Evolutionary conservation across 2,113 vertebrate species (phyloP), one percentile per base, ranked within the genome.

Genomic region (Ovibos moschatus): DNA sequence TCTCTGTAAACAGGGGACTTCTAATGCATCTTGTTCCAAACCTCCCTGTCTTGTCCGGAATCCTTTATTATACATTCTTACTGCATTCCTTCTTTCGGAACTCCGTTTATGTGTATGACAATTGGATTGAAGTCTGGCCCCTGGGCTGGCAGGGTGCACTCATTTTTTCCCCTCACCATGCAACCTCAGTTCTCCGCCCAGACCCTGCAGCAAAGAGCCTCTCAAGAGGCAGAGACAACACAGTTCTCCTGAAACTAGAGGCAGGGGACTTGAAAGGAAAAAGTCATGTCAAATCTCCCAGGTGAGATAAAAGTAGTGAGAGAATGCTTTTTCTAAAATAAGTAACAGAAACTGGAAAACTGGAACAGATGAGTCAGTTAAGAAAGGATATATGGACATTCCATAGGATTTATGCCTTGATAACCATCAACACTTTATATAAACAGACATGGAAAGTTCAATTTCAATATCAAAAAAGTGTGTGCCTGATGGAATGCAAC

Each of bases 301-400:
- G 55, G 25, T 25, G 50, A 95, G 82, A 57, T 92, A n/a, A 95
- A 97, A 95, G 82, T 28, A 93, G 60, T 50, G 92, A 88, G 76
- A 50, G 11, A 89, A 92, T 53, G 47, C 12, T 28, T 6, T 57
- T 28, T 95, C 87, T 91, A 87, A 96, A 91, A 87, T 88, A 93
- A 97, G 86, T 55, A 51, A 92, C 58, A 90, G 62, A 64, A 76
- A 36, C 51, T 28, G 95, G 84, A 88, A 95, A 96, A 90, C 21
- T 47, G 67, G 45, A 97, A 86, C 30, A 81, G 19, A 36, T 81
- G 84, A 85, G 7, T 95, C 78, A 57, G 92, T 64, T 91, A 57
- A 89, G 87, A 93, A 97, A 94, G 43, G 71, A 62, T 23, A 57
- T 19, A 33, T 64, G 36, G 27, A 76, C 15, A 33, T 16, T 91